A percentile compares a stretch with the other conserved stretches of the same genome.
These are phyloP conservation scores for Drosophila kanekoi DNA, from an alignment of 2,888 invertebrate genomes.

Conservation along the genomic window DNA sequence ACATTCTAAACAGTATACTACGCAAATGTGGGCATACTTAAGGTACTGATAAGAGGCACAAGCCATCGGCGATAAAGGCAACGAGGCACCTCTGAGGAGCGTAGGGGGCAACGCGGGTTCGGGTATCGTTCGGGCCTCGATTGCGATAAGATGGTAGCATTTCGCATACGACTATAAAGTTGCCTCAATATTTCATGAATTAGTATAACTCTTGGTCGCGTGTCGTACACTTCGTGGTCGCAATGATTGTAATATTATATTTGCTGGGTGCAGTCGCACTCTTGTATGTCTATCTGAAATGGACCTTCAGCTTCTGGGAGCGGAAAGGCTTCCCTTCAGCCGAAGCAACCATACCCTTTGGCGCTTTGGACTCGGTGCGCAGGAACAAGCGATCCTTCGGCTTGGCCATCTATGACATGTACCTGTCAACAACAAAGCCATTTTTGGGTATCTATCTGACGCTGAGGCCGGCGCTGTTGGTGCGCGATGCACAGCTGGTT, in stretches of 20 bases:
- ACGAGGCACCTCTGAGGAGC: no score
- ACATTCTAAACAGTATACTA: no score
- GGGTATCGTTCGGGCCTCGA: not conserved
- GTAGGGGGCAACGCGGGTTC: no score
- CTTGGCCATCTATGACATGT: slow-evolving; percentile 87
- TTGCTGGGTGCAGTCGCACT: slow-evolving; percentile 47
- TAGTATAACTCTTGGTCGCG: slow-evolving; percentile 18
- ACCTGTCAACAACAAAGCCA: slow-evolving; percentile 83
- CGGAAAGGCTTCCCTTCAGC: slow-evolving; percentile 87
- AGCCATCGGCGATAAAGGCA: not conserved
- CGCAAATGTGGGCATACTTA: not conserved
- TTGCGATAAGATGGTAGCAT: not conserved
- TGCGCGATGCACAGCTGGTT: slow-evolving; percentile 88
- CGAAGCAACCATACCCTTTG: slow-evolving; percentile 87
- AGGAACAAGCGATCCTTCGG: slow-evolving; percentile 87
- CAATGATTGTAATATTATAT: slow-evolving; percentile 46
- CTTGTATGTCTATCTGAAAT: slow-evolving; percentile 66
- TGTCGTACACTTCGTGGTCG: not conserved
- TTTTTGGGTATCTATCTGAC: slow-evolving; percentile 88
- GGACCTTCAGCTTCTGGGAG: slow-evolving; percentile 86
- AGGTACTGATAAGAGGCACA: not conserved
- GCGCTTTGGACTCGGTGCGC: slow-evolving; percentile 87
- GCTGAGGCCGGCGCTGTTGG: slow-evolving; percentile 87
- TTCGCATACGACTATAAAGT: slow-evolving; percentile 30
- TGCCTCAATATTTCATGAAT: not conserved